These are phyloP conservation scores for Apantesis nais DNA, from an alignment of 2,888 invertebrate genomes.

Conservation along the genomic window DNA sequence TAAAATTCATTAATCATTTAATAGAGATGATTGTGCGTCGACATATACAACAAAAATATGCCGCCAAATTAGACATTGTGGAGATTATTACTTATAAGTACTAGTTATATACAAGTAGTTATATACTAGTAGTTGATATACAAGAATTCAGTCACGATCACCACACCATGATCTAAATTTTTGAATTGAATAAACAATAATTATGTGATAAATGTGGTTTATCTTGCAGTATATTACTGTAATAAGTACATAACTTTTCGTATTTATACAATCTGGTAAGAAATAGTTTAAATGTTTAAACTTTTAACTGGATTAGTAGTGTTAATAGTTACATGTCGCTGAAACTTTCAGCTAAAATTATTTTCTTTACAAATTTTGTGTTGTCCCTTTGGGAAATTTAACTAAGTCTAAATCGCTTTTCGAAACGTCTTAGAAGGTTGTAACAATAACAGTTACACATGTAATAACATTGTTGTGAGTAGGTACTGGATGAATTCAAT, in stretches of 20 bases:
- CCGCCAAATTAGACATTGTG: too few species aligned
- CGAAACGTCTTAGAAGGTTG: conserved; percentile 15
- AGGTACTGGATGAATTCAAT: background rate
- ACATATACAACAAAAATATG: too few species aligned
- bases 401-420: conserved; percentile 31
- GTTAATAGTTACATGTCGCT: background rate
- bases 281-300: background rate
- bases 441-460: background rate
- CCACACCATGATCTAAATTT: too few species aligned
- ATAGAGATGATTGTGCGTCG: too few species aligned
- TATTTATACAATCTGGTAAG: background rate
- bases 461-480: background rate
- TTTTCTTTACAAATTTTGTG: conserved; percentile 32
- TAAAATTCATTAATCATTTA: too few species aligned
- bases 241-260: background rate
- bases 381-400: conserved; percentile 41
- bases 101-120: too few species aligned
- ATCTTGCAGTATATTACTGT: too few species aligned
- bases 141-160: too few species aligned
- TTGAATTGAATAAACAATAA: too few species aligned
- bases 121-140: too few species aligned
- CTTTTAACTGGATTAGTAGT: background rate
- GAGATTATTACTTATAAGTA: too few species aligned
- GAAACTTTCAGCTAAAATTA: conserved; percentile 26
- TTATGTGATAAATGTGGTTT: too few species aligned